These are phyloP conservation scores for Clavelina lepadiformis DNA, from an alignment of 23 tunicate species.

Conservation along the genomic window DNA sequence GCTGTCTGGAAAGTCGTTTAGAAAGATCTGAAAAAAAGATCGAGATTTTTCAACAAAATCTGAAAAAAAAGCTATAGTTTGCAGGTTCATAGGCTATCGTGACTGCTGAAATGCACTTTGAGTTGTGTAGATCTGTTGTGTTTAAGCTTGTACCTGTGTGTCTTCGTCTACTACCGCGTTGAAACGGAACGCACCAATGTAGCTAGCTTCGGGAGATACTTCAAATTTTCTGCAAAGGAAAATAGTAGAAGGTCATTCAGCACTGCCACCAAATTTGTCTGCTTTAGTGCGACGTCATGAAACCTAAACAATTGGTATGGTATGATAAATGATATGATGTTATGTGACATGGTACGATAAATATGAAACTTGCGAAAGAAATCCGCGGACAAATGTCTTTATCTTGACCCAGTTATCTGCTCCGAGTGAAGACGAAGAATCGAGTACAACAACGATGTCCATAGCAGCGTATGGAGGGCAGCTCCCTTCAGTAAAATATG, in stretches of 20 bases:
- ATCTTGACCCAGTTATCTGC: constrained; percentile 54
- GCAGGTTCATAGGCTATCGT: no score
- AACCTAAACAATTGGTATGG: no score
- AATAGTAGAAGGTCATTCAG: constrained; percentile 1
- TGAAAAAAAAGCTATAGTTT: neutral
- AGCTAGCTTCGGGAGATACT: constrained; percentile 30
- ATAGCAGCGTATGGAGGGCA: constrained; percentile 69
- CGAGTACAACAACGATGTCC: constrained; percentile 68
- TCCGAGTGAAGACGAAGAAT: constrained; percentile 71
- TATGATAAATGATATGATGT: no score
- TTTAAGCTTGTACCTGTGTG: constrained; percentile 27
- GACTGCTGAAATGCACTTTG: no score
- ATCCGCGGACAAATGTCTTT: constrained; percentile 23
- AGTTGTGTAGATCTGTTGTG: neutral
- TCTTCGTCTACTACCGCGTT: constrained; percentile 39
- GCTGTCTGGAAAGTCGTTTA: constrained; percentile 7
- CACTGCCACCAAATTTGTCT: neutral
- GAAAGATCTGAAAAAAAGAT: constrained; percentile 8
- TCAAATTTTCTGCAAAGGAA: constrained; percentile 26
- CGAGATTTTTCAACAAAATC: constrained; percentile 19
- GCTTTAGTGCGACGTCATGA: no score
- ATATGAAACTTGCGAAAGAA: constrained; percentile 14
- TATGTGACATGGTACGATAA: neutral
- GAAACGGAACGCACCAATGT: constrained; percentile 50
- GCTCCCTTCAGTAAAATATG: constrained; percentile 7